phyloP scores from a whole-genome alignment of 2,797 vertebrate species.

The Poecilia velifera region DNA sequence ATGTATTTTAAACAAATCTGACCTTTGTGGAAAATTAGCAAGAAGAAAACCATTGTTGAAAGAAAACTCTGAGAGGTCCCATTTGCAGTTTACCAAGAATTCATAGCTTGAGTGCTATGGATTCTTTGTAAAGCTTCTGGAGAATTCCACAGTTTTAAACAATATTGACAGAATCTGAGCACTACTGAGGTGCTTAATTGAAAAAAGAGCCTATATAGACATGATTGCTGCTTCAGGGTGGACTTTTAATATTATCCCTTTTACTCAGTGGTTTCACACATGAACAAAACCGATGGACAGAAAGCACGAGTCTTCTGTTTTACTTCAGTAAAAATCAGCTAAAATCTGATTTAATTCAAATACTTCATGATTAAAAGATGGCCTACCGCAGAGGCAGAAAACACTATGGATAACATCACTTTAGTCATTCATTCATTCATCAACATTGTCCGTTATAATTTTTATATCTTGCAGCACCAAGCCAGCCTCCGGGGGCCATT shows the following conservation, averaged over 20 bases:
- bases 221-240: background rate
- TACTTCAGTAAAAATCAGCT: constrained; percentile 2
- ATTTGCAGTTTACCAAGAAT: too few relatives aligned
- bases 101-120: too few relatives aligned
- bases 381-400: constrained; percentile 21
- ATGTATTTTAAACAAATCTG: too few relatives aligned
- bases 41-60: too few relatives aligned
- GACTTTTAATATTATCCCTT: background rate
- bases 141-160: background rate
- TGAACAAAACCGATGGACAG: background rate
- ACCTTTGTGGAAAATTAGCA: too few relatives aligned
- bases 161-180: background rate
- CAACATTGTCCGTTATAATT: constrained; percentile 53
- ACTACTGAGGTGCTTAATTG: background rate
- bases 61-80: too few relatives aligned
- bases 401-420: constrained; percentile 8
- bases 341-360: background rate
- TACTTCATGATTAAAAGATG: constrained; percentile 13
- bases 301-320: background rate
- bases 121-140: background rate
- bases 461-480: constrained; percentile 82
- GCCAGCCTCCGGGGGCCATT: constrained; percentile 86
- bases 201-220: background rate
- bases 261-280: background rate
- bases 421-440: constrained; percentile 44